These are phyloP conservation scores for Tuberolachnus salignus DNA, from an alignment of 2,888 invertebrate species.

Conservation along the genomic window DNA sequence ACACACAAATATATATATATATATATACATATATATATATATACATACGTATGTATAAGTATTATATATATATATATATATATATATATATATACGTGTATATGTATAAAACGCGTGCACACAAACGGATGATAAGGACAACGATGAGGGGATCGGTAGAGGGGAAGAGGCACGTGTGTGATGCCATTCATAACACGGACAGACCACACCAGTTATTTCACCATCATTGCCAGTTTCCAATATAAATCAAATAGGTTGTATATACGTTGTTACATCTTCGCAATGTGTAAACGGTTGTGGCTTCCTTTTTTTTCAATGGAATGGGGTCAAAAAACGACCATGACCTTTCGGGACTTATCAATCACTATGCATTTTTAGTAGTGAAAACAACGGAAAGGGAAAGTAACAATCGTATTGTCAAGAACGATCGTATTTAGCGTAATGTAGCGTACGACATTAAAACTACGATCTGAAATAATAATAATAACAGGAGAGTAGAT, in stretches of 20 bases:
- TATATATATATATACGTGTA: neutral
- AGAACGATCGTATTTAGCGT: conserved; percentile 10
- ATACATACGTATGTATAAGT: neutral
- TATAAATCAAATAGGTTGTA: conserved; percentile 53
- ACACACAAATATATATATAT: conserved; percentile 1
- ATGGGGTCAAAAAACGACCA: conserved; percentile 52
- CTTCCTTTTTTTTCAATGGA: conserved; percentile 39
- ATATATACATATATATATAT: neutral
- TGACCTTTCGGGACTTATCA: conserved; percentile 51
- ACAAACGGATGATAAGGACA: conserved; percentile 50
- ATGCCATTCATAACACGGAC: conserved; percentile 55
- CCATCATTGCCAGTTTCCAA: conserved; percentile 53
- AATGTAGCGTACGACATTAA: neutral
- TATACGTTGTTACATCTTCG: conserved; percentile 35
- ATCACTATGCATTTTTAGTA: conserved; percentile 50
- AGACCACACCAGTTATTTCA: conserved; percentile 53
- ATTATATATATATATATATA: neutral
- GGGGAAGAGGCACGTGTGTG: conserved; percentile 44
- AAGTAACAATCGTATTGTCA: conserved; percentile 38
- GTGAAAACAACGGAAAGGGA: conserved; percentile 47
- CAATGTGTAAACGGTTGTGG: conserved; percentile 47
- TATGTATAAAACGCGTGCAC: conserved; percentile 7
- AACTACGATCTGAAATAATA: neutral
- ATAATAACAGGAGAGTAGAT: neutral
- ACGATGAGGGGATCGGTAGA: conserved; percentile 14